Percentiles rank a stretch among this genome's conserved stretches.
Evolutionary conservation across 2,888 invertebrate species (phyloP).

Genomic region (Nebria salina): DNA sequence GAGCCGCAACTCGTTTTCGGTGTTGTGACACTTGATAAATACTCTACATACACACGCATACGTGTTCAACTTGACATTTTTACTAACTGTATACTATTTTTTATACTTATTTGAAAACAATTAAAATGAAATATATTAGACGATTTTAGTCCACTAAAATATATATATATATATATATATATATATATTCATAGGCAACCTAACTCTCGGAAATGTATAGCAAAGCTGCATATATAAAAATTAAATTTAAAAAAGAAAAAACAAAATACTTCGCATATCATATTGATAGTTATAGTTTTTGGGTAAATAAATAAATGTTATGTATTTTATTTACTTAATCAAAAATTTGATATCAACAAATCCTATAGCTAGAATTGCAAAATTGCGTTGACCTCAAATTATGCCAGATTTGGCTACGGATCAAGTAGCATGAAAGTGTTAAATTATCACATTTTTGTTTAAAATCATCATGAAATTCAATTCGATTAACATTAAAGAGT

Average conservation of each 20-base stretch:
- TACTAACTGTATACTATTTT: not conserved
- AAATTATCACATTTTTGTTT: not conserved
- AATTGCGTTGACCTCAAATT: not conserved
- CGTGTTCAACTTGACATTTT: not conserved
- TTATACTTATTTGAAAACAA: not conserved
- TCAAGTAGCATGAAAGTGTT: not conserved
- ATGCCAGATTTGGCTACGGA: not conserved
- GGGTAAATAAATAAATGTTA: no score
- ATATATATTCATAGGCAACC: no score
- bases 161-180: not conserved
- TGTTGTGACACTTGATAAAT: conserved; percentile 14
- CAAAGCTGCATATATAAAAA: no score
- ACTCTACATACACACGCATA: not conserved
- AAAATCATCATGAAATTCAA: not conserved
- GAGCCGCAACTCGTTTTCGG: not conserved
- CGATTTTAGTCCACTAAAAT: not conserved
- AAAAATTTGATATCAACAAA: not conserved
- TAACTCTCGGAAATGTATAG: no score
- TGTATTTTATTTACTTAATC: not conserved
- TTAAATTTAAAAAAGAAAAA: no score
- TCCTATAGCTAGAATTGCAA: not conserved
- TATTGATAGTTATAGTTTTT: no score
- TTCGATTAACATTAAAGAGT: not conserved
- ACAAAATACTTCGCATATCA: no score
- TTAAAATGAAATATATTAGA: not conserved